A percentile compares a stretch with the other conserved stretches of the same genome.
Evolutionary conservation across 2,888 invertebrate genomes (phyloP).

Genomic region (Macrostomum cliftonense): DNA sequence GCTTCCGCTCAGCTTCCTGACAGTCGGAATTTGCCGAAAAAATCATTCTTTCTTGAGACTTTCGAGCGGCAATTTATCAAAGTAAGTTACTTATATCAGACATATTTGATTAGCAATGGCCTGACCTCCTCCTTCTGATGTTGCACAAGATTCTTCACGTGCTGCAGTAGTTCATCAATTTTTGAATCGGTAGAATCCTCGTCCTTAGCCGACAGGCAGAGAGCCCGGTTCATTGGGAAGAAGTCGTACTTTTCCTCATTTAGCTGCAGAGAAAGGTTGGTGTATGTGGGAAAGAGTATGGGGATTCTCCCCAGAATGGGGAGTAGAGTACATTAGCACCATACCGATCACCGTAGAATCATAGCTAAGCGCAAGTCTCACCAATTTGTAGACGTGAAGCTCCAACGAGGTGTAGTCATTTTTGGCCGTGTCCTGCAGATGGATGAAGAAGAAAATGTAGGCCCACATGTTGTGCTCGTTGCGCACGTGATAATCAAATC

Average conservation of each 20-base stretch:
- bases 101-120: too few species aligned
- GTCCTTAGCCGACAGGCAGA: constrained; percentile 33
- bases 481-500: constrained; percentile 35
- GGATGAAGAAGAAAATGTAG: constrained; percentile 38
- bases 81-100: too few species aligned
- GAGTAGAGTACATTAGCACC: too few species aligned
- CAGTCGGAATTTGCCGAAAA: too few species aligned
- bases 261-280: constrained; percentile 14
- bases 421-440: constrained; percentile 35
- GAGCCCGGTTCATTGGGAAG: constrained; percentile 34
- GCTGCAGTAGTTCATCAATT: constrained; percentile 31
- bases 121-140: constrained; percentile 31
- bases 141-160: constrained; percentile 30
- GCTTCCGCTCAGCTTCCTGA: too few species aligned
- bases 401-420: constrained; percentile 37
- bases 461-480: constrained; percentile 38
- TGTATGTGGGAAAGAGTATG: too few species aligned
- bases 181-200: constrained; percentile 36
- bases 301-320: too few species aligned
- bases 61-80: too few species aligned
- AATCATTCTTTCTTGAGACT: too few species aligned
- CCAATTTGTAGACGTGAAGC: constrained; percentile 31
- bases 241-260: constrained; percentile 29
- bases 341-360: too few species aligned
- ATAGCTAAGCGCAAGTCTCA: constrained; percentile 20